Conservation (phyloP, 2,113 vertebrate species). For the Carassius auratus region DNA sequence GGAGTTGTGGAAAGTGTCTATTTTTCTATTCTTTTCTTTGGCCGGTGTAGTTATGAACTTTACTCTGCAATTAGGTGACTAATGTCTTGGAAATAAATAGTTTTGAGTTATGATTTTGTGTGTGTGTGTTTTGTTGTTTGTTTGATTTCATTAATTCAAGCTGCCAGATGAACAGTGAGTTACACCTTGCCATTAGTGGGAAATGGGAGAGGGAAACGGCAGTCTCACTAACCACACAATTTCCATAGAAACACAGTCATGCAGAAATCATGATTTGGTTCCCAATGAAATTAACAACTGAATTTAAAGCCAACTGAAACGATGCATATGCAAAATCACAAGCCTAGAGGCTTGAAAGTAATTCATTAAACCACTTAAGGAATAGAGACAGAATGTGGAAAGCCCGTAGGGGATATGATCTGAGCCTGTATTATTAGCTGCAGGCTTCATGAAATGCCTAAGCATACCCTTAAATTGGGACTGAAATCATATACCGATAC, state of each 20-base stretch:
- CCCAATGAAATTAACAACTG: neutral
- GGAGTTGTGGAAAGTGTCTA: conserved; percentile 65
- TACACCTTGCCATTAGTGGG: conserved; percentile 7
- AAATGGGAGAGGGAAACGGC: neutral
- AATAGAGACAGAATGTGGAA: neutral
- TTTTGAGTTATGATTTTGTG: conserved; percentile 52
- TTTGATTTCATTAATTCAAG: neutral
- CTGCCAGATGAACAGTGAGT: neutral
- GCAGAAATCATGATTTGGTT: neutral
- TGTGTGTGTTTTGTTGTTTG: neutral
- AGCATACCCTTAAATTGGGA: no score
- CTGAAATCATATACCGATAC: no score
- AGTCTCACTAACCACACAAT: neutral
- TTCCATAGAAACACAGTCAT: neutral
- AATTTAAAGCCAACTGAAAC: neutral
- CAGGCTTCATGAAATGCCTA: neutral
- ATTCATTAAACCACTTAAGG: neutral
- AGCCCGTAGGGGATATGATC: neutral
- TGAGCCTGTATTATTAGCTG: neutral
- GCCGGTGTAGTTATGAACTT: conserved; percentile 55
- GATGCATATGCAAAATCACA: neutral
- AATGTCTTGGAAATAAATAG: conserved; percentile 67
- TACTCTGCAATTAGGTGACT: conserved; percentile 60
- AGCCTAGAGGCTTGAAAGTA: neutral
- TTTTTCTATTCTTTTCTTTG: conserved; percentile 66